A percentile compares a stretch with the other conserved stretches of the same genome.
These are phyloP conservation scores for Falcaria lacertinaria DNA, from an alignment of 2,888 invertebrate genomes.

Conservation along the genomic window DNA sequence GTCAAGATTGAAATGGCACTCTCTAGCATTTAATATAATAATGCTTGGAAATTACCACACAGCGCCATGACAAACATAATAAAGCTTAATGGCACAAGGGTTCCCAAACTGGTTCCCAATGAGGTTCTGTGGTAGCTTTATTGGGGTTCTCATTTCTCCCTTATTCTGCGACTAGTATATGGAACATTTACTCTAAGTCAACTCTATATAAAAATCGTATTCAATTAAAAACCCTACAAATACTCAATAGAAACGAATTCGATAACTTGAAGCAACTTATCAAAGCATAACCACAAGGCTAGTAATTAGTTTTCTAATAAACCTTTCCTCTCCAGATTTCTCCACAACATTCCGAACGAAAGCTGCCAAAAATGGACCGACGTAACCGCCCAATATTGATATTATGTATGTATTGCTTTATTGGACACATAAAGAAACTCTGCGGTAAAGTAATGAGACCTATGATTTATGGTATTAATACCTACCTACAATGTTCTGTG, in stretches of 20 bases:
- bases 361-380: neutral
- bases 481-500: neutral
- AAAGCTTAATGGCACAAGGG: too few relatives aligned
- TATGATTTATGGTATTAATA: slow-evolving; percentile 1
- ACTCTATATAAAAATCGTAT: too few relatives aligned
- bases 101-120: too few relatives aligned
- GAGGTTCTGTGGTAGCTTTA: too few relatives aligned
- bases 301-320: neutral
- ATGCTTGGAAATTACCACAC: too few relatives aligned
- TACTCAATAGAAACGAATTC: neutral
- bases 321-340: neutral
- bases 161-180: too few relatives aligned
- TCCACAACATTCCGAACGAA: neutral
- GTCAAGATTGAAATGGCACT: too few relatives aligned
- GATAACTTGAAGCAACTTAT: neutral
- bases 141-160: too few relatives aligned
- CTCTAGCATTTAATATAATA: too few relatives aligned
- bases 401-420: neutral
- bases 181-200: too few relatives aligned
- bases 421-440: neutral
- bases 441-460: neutral
- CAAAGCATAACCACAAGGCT: neutral
- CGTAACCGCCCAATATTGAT: neutral
- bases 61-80: too few relatives aligned
- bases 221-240: too few relatives aligned